Evolutionary conservation across 53 echinoderm and acorn worm species (phyloP), one percentile per base, ranked within the genome.

Genomic region (Echinometra lucunter): DNA sequence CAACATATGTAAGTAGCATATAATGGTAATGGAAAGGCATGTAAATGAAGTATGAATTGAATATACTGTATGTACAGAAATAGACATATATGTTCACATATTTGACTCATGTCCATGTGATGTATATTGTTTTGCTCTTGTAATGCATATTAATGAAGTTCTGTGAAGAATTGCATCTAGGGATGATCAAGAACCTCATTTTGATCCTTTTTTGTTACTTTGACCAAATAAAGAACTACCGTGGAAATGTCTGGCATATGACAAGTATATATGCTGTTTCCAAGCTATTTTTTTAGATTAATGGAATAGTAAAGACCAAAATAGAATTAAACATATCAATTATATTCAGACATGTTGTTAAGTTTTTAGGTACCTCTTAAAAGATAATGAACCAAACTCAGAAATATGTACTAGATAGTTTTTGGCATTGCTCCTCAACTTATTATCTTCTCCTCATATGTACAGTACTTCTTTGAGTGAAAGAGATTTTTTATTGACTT

Each of bases 401-500:
- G 28, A 85, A 83, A 47, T 85, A 27, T 49, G 85, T 85, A 85
- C 85, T 85, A 85, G 85, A 47, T 85, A 47, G 45, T 85, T 11
- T 13, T 85, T 53, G 49, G 85, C 49, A 49, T 47, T 37, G 13
- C 85, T 47, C 40, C 30, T 85, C 10, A 85, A 85, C 11, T 85
- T 49, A 85, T 47, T 85, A 85, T 85, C 47, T 49, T 85, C 85
- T 85, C 85, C 85, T 85, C 85, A 85, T 85, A 34, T 85, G 49
- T 85, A 85, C 85, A 85, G 85, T 85, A 85, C 85, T 85, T 85
- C 47, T 85, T 25, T 85, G 45, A n/a, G 85, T 85, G 85, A 85
- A 85, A 78, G 74, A 78, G 4, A 42, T 85, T 47, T 85, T 85
- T 85, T 49, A 49, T 49, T 49, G 49, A 47, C 6, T 49, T 18